A percentile compares a stretch with the other conserved stretches of the same genome.
These are phyloP conservation scores for Drosophila hamatofila DNA, from an alignment of 2,888 invertebrate genomes.

Conservation along the genomic window DNA sequence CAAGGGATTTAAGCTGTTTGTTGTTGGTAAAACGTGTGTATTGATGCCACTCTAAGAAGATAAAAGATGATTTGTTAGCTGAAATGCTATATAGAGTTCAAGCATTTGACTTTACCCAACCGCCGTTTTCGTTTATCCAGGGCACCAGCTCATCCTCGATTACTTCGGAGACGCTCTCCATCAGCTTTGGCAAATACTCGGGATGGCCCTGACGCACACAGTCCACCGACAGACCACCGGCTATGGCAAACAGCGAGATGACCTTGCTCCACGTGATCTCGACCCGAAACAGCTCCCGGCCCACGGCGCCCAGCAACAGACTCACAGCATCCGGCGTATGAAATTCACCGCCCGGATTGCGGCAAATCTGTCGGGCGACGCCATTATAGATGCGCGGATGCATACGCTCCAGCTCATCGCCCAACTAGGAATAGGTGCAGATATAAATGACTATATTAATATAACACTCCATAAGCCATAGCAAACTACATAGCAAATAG, in stretches of 20 bases:
- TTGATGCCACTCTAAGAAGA: constrained; percentile 81
- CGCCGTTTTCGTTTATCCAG: constrained; percentile 94
- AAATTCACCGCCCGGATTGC: constrained; percentile 87
- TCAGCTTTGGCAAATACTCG: constrained; percentile 91
- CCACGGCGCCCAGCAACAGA: constrained; percentile 88
- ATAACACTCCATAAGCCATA: background rate
- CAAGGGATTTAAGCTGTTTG: constrained; percentile 80
- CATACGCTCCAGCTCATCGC: constrained; percentile 91
- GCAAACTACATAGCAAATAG: background rate
- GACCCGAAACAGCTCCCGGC: constrained; percentile 89
- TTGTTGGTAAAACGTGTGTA: constrained; percentile 82
- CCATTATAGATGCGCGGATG: constrained; percentile 91
- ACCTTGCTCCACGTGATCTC: constrained; percentile 93
- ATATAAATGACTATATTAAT: constrained; percentile 1
- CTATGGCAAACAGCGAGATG: constrained; percentile 92
- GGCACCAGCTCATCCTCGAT: constrained; percentile 89
- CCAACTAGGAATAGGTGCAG: constrained; percentile 83
- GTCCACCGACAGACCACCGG: constrained; percentile 93
- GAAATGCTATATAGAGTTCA: background rate
- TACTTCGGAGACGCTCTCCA: constrained; percentile 91
- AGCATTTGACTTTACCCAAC: constrained; percentile 89
- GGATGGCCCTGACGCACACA: constrained; percentile 91
- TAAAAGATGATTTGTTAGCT: background rate
- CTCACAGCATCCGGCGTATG: constrained; percentile 85
- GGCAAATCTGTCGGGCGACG: constrained; percentile 90